Conservation (phyloP, 2,888 invertebrate species). For the Spilosoma lubricipeda region DNA sequence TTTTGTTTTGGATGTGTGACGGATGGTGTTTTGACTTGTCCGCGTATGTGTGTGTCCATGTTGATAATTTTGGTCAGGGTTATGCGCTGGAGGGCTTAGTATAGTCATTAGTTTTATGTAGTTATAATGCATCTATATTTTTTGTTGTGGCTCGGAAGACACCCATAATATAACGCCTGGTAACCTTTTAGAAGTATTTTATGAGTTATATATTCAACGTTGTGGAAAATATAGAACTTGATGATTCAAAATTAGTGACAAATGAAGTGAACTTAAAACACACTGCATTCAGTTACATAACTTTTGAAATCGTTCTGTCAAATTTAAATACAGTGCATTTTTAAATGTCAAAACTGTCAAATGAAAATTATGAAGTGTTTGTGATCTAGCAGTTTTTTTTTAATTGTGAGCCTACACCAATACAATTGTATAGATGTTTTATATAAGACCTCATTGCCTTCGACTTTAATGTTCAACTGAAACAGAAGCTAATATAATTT, state of each 20-base stretch:
- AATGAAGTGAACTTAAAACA: not conserved
- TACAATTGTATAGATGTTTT: slow-evolving; percentile 1
- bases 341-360: not conserved
- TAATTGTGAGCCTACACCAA: not conserved
- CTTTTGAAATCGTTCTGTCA: not conserved
- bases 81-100: slow-evolving; percentile 53
- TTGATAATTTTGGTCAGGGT: slow-evolving; percentile 53
- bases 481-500: slow-evolving; percentile 16
- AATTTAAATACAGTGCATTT: not conserved
- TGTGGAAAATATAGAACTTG: not conserved
- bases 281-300: not conserved
- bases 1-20: slow-evolving; percentile 76
- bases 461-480: slow-evolving; percentile 16
- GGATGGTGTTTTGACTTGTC: slow-evolving; percentile 73
- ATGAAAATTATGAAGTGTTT: not conserved
- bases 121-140: slow-evolving; percentile 11
- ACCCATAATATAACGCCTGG: slow-evolving; percentile 1
- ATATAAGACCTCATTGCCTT: slow-evolving; percentile 8
- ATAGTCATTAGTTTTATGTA: slow-evolving; percentile 46
- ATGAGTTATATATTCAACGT: not conserved
- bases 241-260: not conserved
- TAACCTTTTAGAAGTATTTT: slow-evolving; percentile 1
- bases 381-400: slow-evolving; percentile 4
- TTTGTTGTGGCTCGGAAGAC: not conserved
- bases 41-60: slow-evolving; percentile 43